A percentile compares a stretch with the other conserved stretches of the same genome.
These are phyloP conservation scores for Gadopsis marmoratus DNA, from an alignment of 2,797 vertebrate species.

Conservation along the genomic window DNA sequence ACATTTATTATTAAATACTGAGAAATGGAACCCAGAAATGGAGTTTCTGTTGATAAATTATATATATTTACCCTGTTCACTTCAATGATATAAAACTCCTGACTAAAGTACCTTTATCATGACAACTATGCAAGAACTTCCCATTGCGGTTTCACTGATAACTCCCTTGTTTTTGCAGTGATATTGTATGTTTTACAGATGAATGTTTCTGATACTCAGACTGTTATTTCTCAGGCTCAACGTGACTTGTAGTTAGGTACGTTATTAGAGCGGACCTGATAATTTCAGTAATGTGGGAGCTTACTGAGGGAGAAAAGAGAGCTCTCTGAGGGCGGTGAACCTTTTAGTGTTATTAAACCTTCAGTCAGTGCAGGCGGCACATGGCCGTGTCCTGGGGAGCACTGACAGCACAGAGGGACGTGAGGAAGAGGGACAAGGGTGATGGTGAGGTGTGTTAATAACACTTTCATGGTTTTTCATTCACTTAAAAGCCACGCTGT, in stretches of 20 bases:
- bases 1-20: slow-evolving; percentile 77
- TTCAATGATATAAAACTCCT: slow-evolving; percentile 28
- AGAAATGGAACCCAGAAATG: slow-evolving; percentile 70
- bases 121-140: slow-evolving; percentile 26
- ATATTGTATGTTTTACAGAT: slow-evolving; percentile 11
- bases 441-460: slow-evolving; percentile 63
- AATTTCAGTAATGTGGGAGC: slow-evolving; percentile 68
- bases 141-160: neutral
- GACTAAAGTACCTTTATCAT: slow-evolving; percentile 30
- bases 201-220: slow-evolving; percentile 5
- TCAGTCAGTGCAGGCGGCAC: slow-evolving; percentile 45
- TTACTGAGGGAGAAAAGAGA: slow-evolving; percentile 39
- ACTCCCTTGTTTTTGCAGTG: neutral
- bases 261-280: slow-evolving; percentile 64
- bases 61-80: slow-evolving; percentile 62
- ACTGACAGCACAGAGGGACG: slow-evolving; percentile 24
- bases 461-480: slow-evolving; percentile 66
- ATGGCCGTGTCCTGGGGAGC: slow-evolving; percentile 47
- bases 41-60: slow-evolving; percentile 65
- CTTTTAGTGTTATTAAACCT: slow-evolving; percentile 84
- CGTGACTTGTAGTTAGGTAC: slow-evolving; percentile 47
- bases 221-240: slow-evolving; percentile 30
- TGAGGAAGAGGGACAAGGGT: slow-evolving; percentile 41
- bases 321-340: slow-evolving; percentile 59
- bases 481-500: slow-evolving; percentile 62